Evolutionary conservation across 1,140 invertebrate species (phyloP).

Genomic region (Theocolax elegans): DNA sequence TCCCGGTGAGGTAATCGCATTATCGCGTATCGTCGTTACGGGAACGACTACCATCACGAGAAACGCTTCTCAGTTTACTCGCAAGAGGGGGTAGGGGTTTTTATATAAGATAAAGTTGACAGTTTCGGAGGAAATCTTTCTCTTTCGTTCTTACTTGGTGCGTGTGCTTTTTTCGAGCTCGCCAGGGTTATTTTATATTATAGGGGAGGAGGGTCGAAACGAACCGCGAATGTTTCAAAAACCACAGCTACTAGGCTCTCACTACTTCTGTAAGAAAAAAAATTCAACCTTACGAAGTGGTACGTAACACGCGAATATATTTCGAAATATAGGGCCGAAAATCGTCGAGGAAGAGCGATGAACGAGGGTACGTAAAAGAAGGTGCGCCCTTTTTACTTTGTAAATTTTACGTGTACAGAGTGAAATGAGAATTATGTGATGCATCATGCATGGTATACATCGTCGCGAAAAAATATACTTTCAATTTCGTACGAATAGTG

Average conservation of each 20-base stretch:
- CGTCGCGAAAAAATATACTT: too few relatives aligned
- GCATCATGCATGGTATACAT: neutral
- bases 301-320: neutral
- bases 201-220: neutral
- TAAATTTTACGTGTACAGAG: neutral
- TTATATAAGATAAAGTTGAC: too few relatives aligned
- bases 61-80: slow-evolving; percentile 33
- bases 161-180: neutral
- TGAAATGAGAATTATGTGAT: neutral
- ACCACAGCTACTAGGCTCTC: neutral
- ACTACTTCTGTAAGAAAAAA: neutral
- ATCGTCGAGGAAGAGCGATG: neutral
- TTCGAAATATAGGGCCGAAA: neutral
- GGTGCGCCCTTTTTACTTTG: neutral
- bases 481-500: too few relatives aligned
- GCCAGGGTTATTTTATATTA: neutral
- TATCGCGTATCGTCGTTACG: slow-evolving; percentile 45
- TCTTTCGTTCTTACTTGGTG: neutral
- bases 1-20: slow-evolving; percentile 45
- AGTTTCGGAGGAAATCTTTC: slow-evolving; percentile 17
- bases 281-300: neutral
- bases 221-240: neutral
- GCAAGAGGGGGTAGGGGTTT: too few relatives aligned
- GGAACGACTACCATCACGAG: slow-evolving; percentile 2
- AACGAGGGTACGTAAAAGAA: neutral